A percentile compares a stretch with the other conserved stretches of the same genome.
Conservation (phyloP, 2,113 vertebrate genomes). For the Ploceus nigricollis region DNA sequence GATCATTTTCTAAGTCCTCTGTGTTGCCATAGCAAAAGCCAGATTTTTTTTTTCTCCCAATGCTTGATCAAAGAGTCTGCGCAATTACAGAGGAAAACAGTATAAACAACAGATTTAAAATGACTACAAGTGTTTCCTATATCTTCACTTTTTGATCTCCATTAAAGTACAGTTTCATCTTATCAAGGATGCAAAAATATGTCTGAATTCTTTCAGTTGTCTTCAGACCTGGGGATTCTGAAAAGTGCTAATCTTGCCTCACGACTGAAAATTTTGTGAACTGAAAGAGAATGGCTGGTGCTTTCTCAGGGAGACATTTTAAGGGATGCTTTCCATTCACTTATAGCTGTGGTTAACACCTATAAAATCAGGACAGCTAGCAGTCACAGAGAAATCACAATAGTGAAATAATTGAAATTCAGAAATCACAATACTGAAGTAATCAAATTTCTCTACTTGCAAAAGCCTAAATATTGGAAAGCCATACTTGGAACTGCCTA, state of each 20-base stretch:
- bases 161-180: not conserved
- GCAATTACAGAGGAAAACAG: not conserved
- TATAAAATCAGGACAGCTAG: not conserved
- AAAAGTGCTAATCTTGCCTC: not conserved
- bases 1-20: constrained; percentile 47
- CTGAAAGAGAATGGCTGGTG: not conserved
- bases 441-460: not conserved
- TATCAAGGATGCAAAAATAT: not conserved
- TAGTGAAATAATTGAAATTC: not conserved
- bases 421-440: not conserved
- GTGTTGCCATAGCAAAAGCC: constrained; percentile 55
- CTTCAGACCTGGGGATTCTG: not conserved
- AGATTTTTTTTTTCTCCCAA: not conserved
- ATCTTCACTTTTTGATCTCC: not conserved
- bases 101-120: not conserved
- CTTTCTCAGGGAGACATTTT: not conserved
- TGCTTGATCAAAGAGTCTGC: not conserved
- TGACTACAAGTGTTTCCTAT: not conserved
- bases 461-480: not conserved
- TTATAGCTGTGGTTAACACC: not conserved
- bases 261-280: not conserved
- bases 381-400: not conserved
- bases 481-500: not conserved
- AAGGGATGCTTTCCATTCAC: not conserved
- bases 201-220: not conserved